Evolutionary conservation across 2,113 vertebrate species (phyloP), one percentile per base, ranked within the genome.

Genomic region (Anthoscopus minutus): DNA sequence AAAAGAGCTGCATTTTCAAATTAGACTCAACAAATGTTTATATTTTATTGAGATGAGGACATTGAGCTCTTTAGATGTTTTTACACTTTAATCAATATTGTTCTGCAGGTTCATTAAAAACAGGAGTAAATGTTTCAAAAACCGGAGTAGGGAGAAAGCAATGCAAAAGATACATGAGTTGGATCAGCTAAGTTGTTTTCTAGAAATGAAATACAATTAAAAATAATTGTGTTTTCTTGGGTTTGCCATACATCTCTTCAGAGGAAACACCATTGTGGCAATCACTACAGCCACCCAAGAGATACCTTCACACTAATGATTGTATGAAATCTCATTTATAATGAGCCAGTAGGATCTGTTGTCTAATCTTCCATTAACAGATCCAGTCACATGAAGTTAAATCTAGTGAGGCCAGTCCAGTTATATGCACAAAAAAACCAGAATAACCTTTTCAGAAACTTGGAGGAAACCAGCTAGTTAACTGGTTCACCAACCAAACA

Each of bases 141-240:
- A 90, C 84, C 73, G 58, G 25, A 0, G 3, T 13, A 56, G 48
- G 73, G 81, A 93, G 78, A 11, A 37, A 88, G 65, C 62, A 87
- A 64, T 54, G 72, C 60, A 93, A 95, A 79, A 96, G 81, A 92
- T 72, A 76, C 38, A n/a, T 40, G 24, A 86, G 30, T 74, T 94
- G 92, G 56, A 96, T 89, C 81, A 93, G 84, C 93, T 72, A 92
- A 86, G 57, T 77, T 96, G 60, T 53, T 91, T 77, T 94, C 88
- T 92, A 86, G 58, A 62, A 15, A 33, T 57, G 93, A 97, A 96
- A 88, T 94, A 67, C 65, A 96, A 94, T 92, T 96, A 94, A 95
- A 93, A 95, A 65, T 89, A 96, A 90, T 89, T 76, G 42, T 48
- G 70, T 79, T 79, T 89, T 86, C 67, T 82, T 94, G 62, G 56